Evolutionary conservation across 2,797 vertebrate genomes (phyloP).

Genomic region (Anguilla marmorata): DNA sequence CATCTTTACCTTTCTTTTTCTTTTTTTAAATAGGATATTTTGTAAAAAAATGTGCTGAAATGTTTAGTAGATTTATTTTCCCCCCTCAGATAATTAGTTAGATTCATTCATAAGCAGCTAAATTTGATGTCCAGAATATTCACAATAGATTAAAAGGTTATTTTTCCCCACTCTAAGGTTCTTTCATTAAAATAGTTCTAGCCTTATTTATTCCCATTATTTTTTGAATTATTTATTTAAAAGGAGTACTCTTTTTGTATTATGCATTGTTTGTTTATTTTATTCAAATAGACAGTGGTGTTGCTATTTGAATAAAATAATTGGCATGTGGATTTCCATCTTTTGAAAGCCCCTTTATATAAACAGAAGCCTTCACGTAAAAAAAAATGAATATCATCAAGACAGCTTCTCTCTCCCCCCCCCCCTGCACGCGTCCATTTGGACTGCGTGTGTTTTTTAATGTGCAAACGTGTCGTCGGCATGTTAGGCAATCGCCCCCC

Average conservation of each 20-base stretch:
- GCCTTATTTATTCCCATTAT: constrained; percentile 45
- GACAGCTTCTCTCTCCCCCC: constrained; percentile 36
- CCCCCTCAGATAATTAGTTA: constrained; percentile 67
- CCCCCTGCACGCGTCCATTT: constrained; percentile 26
- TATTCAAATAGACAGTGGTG: neutral
- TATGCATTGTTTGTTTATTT: neutral
- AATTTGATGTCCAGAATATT: constrained; percentile 53
- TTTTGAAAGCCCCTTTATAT: constrained; percentile 56
- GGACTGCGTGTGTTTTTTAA: constrained; percentile 41
- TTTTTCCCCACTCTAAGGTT: constrained; percentile 36
- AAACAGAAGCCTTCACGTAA: constrained; percentile 54
- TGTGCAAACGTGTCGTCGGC: constrained; percentile 62
- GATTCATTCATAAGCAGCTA: constrained; percentile 62
- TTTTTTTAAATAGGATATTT: constrained; percentile 82
- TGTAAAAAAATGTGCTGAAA: constrained; percentile 71
- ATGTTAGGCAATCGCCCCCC: constrained; percentile 50
- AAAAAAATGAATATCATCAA: constrained; percentile 47
- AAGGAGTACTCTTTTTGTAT: neutral
- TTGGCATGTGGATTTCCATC: constrained; percentile 53
- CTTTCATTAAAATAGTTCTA: constrained; percentile 44
- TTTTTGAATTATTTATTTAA: constrained; percentile 25
- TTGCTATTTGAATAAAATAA: constrained; percentile 15
- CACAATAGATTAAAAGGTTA: constrained; percentile 56
- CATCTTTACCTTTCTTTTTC: constrained; percentile 82
- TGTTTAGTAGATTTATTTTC: constrained; percentile 63